A percentile compares a stretch with the other conserved stretches of the same genome.
Conservation (phyloP, 35 echinoderm and acorn worm species). For the Heliocidaris erythrogramma region DNA sequence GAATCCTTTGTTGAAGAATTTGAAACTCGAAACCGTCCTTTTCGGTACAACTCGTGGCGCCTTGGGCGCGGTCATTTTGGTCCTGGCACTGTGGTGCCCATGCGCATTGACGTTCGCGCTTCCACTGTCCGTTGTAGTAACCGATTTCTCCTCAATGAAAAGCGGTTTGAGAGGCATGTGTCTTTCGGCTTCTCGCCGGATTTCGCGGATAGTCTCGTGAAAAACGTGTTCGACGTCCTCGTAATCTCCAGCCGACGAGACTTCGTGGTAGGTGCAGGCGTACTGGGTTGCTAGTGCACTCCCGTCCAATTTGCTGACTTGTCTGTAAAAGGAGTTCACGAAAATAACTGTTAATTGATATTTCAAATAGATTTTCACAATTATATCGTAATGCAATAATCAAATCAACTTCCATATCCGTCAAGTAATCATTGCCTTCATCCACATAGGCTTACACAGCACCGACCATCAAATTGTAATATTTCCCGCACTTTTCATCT, state of each 20-base stretch:
- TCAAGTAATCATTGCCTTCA: no score
- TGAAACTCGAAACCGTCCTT: conserved; percentile 91
- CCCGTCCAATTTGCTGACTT: conserved; percentile 98
- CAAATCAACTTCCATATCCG: no score
- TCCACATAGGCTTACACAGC: no score
- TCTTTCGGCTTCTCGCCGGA: conserved; percentile 84
- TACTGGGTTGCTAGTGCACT: conserved; percentile 87
- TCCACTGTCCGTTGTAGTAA: conserved; percentile 16
- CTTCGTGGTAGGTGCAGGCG: conserved; percentile 94
- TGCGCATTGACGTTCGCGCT: background rate
- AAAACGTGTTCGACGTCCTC: conserved; percentile 91
- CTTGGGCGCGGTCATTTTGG: conserved; percentile 77
- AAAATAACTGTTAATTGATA: no score
- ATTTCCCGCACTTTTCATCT: no score
- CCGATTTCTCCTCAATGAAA: conserved; percentile 91
- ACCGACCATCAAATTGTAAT: no score
- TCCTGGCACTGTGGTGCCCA: conserved; percentile 46
- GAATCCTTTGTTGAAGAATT: conserved; percentile 99
- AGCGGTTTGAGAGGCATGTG: conserved; percentile 90
- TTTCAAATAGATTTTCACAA: no score
- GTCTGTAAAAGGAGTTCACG: conserved; percentile 61
- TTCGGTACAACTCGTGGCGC: conserved; percentile 89
- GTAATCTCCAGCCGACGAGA: conserved; percentile 91
- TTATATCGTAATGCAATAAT: no score
- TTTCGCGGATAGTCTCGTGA: conserved; percentile 89